Evolutionary conservation across 2,797 vertebrate genomes (phyloP), one percentile per base, ranked within the genome.

Genomic region (Rhyacichthys aspro): DNA sequence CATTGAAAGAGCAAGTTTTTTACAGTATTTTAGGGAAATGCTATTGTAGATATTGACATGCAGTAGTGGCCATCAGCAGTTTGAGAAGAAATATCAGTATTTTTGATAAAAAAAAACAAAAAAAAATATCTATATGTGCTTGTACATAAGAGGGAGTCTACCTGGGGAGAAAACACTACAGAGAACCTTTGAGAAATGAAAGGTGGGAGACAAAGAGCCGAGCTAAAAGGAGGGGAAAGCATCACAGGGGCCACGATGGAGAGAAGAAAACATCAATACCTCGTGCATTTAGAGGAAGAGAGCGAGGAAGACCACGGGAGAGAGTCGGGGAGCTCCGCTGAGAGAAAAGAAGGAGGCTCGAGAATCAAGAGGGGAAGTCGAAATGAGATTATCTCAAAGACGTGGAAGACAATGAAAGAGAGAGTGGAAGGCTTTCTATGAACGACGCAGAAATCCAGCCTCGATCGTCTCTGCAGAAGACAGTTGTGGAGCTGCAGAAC

Each of bases 301-400:
- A 82, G 63, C 57, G 71, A 75, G 75, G 72, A 70, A 83, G 77
- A 70, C 78, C 77, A 83, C 64, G 66, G 80, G 69, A 76, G 79
- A 84, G 75, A 79, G 48, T 76, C 58, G 59, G 59, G 66, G 80
- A 68, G 59, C 69, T 82, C 72, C 49, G 3, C 77, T 58, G 78
- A 77, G 81, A 84, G 79, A 42, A 17, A 64, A 69, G 67, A 65
- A 66, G 73, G 73, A 79, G 79, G 77, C 76, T 78, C 63, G 74
- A 88, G 82, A 87, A 80, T 81, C 72, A 79, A 82, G 86, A 85
- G 80, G 77, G n/a, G 67, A 86, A 83, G 79, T 85, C 88, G 71
- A 86, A 86, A 87, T 85, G 83, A 87, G 84, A 90, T 88, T 88
- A 90, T 86, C 74, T 87, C 78, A 88, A 85, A 86, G 86, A 82